Base-by-base conservation (phyloP, 2,797 vertebrate species). In the Sebastes ruberrimus region DNA sequence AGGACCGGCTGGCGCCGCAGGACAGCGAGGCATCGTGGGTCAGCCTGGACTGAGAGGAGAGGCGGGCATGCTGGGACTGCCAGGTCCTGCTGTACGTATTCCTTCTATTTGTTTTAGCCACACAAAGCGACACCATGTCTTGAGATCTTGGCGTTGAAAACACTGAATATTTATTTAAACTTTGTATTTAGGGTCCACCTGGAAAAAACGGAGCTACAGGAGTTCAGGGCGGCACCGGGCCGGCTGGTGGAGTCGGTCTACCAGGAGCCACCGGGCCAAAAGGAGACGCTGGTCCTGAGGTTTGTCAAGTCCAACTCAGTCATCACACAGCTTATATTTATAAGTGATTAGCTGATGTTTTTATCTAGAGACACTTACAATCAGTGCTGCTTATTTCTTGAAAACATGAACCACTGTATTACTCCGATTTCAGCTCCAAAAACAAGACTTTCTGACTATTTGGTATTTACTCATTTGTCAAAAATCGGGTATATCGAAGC, bases 1-100 rank as follows among this genome's bases (percentile, higher is more conserved):
- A 23, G 96, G 96, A 74, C 92, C 94, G 33, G 57, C 86, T 13
- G 96, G 96, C 0, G 52, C 86, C 1, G 68, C 97, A 57, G 98
- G 98, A 75, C 97, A 97, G 70, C 96, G 98, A 85, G 98, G 98
- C 18, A 76, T 97, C 23, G 94, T 98, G 72, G 98, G 98, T 66
- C 95, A 96, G 73, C 97, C 97, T 61, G 98, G 98, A 66, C 92
- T 96, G 63, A 96, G 98, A 86, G 99, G 98, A 80, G 99, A 99
- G 83, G 93, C 97, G 83, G 99, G 98, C 76, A 96, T 98, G 96
- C 88, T 95, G 2, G 99, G 99, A 30, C 94, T 99, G 71, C 96
- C 97, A 0, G 99, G 99, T 4, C 96, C 98, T 59, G 97, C 96
- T 55, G 99, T 99, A 86, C 83, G 97, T 97, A 76, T 32, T 2